A percentile compares a stretch with the other conserved stretches of the same genome.
phyloP scores from a whole-genome alignment of 2,888 invertebrate genomes.

The Arenicola marina region DNA sequence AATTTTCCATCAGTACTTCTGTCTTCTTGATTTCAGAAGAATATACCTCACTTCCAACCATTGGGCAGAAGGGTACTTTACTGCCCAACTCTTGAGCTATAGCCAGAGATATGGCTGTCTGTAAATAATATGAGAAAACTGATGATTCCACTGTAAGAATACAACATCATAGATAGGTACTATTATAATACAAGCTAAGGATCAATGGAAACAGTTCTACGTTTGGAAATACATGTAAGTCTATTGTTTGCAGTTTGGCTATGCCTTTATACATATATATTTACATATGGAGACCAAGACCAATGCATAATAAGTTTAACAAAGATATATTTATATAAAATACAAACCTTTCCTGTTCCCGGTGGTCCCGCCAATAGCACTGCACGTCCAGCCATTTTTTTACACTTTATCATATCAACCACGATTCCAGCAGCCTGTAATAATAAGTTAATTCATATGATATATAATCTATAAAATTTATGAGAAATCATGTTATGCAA shows the following conservation, averaged over 20 bases:
- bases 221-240: too few relatives aligned
- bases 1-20: conserved; percentile 99
- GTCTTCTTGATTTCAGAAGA: conserved; percentile 99
- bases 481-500: too few relatives aligned
- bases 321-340: neutral
- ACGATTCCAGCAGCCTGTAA: conserved; percentile 91
- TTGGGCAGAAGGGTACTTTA: conserved; percentile 74
- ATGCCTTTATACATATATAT: too few relatives aligned
- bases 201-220: too few relatives aligned
- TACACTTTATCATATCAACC: conserved; percentile 92
- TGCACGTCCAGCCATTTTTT: conserved; percentile 97
- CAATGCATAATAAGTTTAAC: too few relatives aligned
- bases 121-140: conserved; percentile 23
- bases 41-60: conserved; percentile 79
- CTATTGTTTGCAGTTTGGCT: too few relatives aligned
- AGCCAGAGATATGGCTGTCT: conserved; percentile 95
- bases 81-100: conserved; percentile 97
- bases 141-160: neutral
- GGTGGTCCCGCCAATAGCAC: conserved; percentile 76
- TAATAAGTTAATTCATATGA: too few relatives aligned
- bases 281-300: too few relatives aligned
- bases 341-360: conserved; percentile 57
- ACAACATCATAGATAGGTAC: too few relatives aligned
- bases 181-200: too few relatives aligned
- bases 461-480: too few relatives aligned